Evolutionary conservation across 2,888 invertebrate genomes (phyloP).

Genomic region (Maniola hyperantus): DNA sequence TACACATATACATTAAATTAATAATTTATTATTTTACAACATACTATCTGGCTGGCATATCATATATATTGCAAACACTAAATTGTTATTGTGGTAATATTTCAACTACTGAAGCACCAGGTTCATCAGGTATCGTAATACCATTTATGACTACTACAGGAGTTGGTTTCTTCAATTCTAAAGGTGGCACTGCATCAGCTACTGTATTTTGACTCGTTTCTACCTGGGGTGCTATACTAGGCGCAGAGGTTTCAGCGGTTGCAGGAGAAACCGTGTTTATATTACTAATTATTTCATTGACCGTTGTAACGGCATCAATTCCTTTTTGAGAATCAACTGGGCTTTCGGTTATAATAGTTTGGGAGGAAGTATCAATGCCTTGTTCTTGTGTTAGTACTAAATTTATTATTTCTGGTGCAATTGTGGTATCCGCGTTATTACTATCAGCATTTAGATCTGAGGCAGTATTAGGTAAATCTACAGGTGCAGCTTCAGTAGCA

Average conservation of each 20-base stretch:
- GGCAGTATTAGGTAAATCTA: neutral
- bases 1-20: neutral
- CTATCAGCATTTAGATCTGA: neutral
- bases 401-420: constrained; percentile 14
- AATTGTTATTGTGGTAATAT: constrained; percentile 55
- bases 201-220: constrained; percentile 6
- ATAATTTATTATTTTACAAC: neutral
- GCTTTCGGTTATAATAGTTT: constrained; percentile 13
- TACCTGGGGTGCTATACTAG: constrained; percentile 2
- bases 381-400: neutral
- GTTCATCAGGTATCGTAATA: constrained; percentile 52
- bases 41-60: neutral
- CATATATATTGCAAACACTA: neutral
- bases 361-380: neutral
- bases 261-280: constrained; percentile 18
- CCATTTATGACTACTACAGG: constrained; percentile 19
- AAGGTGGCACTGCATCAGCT: constrained; percentile 29
- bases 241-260: neutral
- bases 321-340: constrained; percentile 10
- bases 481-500: neutral
- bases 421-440: constrained; percentile 5
- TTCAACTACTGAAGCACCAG: constrained; percentile 64
- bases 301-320: neutral
- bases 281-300: constrained; percentile 16
- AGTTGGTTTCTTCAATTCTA: constrained; percentile 26